phyloP scores from a whole-genome alignment of 2,888 invertebrate genomes.

The Pristionchus mayeri region DNA sequence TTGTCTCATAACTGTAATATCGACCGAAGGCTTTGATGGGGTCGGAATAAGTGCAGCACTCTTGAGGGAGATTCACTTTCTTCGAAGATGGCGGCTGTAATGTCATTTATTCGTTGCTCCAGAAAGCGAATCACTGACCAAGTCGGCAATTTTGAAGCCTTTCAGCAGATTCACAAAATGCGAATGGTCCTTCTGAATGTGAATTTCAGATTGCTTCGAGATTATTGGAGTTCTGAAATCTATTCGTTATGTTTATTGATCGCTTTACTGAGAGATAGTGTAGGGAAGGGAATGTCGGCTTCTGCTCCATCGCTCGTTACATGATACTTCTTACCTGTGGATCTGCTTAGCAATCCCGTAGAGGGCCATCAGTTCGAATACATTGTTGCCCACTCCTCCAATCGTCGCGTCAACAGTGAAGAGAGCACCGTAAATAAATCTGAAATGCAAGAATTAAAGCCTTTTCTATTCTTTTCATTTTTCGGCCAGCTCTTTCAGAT shows the following conservation, averaged over 20 bases:
- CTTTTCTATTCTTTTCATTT: no score
- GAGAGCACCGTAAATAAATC: constrained; percentile 24
- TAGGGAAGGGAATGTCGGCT: no score
- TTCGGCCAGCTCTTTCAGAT: no score
- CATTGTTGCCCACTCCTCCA: constrained; percentile 44
- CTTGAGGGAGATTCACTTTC: constrained; percentile 20
- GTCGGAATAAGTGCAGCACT: neutral
- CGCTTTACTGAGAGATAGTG: neutral
- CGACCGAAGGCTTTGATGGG: neutral
- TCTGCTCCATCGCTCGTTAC: no score
- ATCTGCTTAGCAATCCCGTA: constrained; percentile 11
- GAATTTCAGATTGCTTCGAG: neutral
- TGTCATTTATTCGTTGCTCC: neutral
- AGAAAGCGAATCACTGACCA: neutral
- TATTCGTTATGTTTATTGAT: neutral
- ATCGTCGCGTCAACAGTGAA: constrained; percentile 31
- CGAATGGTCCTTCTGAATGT: neutral
- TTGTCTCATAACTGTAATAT: constrained; percentile 10
- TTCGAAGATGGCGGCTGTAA: neutral
- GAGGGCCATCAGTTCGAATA: constrained; percentile 32
- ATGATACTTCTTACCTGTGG: neutral
- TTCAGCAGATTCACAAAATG: constrained; percentile 12
- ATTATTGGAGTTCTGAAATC: constrained; percentile 12
- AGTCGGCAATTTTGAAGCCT: constrained; percentile 10
- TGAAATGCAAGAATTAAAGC: neutral